Evolutionary conservation across 2,888 invertebrate species (phyloP), one percentile per base, ranked within the genome.

Genomic region (Tribolium freemani): DNA sequence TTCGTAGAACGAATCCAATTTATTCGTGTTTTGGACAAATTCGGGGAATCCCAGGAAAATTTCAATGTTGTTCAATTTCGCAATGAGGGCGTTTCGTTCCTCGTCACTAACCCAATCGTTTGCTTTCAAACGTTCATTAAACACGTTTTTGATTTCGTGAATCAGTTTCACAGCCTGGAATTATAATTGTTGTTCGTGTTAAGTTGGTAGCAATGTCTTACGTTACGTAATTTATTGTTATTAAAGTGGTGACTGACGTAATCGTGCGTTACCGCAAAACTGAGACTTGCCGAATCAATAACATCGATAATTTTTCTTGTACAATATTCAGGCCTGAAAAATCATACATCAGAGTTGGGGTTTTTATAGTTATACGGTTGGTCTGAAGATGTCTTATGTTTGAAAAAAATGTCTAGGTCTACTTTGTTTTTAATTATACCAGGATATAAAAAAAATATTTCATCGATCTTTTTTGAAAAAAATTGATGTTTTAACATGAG

Each of bases 101-200:
- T 82, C 77, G 0, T 85, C 84, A 76, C 90, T 90, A 87, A 90
- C 88, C 90, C 90, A 90, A 9, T 86, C 83, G 5, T 86, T 84
- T 26, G 86, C 84, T 9, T 83, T 74, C 3, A 90, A 77, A 0
- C 88, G 82, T 13, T 87, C 86, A 67, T 84, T 83, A 79, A 89
- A 90, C 1, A 88, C 85, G 26, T 81, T 78, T 58, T 87, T 82
- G 0, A 90, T 80, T 79, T 88, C 86, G 2, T 71, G 51, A 53
- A 63, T 13, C 8, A 53, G 8, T 1, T 6, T 5, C n/a, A 26
- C 16, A 5, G 46, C 26, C 51, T 26, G 45, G 9, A 45, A 67
- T 20, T 10, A 46, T 38, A 3, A 38, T 9, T 8, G 38, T n/a
- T n/a, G n/a, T n/a, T n/a, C n/a, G n/a, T 5, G 26, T 54, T n/a